Evolutionary conservation across 2,113 vertebrate genomes (phyloP).

Genomic region (Semicossyphus pulcher): DNA sequence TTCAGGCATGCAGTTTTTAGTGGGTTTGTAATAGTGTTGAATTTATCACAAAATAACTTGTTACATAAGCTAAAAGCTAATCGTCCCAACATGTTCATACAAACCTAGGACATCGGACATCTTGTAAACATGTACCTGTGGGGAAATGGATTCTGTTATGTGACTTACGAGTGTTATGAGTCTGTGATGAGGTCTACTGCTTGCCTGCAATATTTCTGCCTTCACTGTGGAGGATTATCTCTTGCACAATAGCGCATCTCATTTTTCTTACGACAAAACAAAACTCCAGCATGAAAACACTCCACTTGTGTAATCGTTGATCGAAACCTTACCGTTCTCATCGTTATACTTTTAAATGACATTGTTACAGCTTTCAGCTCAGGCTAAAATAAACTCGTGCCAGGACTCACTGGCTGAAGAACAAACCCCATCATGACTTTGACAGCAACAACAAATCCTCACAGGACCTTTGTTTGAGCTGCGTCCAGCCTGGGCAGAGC

Average conservation of each 20-base stretch:
- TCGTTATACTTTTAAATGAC: constrained; percentile 26
- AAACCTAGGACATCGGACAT: no score
- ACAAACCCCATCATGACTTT: constrained; percentile 15
- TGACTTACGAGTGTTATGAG: no score
- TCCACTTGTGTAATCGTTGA: constrained; percentile 11
- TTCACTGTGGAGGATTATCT: constrained; percentile 12
- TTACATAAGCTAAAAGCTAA: no score
- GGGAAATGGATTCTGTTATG: no score
- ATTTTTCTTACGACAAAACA: background rate
- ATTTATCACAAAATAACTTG: no score
- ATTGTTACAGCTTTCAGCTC: constrained; percentile 15
- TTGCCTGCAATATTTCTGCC: constrained; percentile 4
- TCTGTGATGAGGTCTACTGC: no score
- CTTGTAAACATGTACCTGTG: no score
- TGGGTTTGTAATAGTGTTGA: no score
- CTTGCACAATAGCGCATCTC: constrained; percentile 22
- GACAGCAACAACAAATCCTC: constrained; percentile 27
- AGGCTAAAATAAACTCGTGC: constrained; percentile 9
- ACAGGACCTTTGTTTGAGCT: constrained; percentile 9
- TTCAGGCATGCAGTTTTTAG: no score
- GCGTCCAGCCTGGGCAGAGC: background rate
- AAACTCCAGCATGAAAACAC: constrained; percentile 23
- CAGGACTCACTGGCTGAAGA: constrained; percentile 36
- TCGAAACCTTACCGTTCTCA: background rate
- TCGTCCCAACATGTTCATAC: no score